Percentiles rank a stretch among this genome's conserved stretches.
Conservation (phyloP, 1,140 invertebrate species). For the Eciton burchellii region DNA sequence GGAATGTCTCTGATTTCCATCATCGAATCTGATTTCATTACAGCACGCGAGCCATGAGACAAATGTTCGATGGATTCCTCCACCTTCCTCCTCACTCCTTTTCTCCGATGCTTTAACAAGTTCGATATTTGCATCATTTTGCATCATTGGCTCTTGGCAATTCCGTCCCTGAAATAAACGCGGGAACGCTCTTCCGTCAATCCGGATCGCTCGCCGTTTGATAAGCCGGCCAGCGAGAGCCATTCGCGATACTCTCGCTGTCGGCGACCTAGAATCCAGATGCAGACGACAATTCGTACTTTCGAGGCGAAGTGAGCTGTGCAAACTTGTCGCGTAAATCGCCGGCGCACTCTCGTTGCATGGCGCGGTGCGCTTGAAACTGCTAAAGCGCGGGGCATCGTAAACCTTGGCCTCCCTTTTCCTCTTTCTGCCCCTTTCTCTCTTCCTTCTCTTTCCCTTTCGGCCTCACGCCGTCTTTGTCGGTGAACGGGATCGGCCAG, state of each 20-base stretch:
- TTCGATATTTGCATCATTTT: too few relatives aligned
- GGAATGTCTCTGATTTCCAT: neutral
- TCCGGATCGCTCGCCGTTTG: conserved; percentile 1
- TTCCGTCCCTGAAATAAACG: neutral
- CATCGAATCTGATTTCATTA: neutral
- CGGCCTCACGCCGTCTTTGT: too few relatives aligned
- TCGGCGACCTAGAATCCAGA: conserved; percentile 37
- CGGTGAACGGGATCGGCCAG: too few relatives aligned
- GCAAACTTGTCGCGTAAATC: conserved; percentile 70
- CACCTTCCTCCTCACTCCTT: too few relatives aligned
- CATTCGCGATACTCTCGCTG: conserved; percentile 31
- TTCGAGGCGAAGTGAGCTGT: conserved; percentile 54
- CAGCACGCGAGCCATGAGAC: too few relatives aligned
- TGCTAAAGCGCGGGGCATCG: conserved; percentile 49
- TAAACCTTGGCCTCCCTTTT: conserved; percentile 58
- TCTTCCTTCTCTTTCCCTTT: neutral
- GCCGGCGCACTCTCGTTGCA: conserved; percentile 32
- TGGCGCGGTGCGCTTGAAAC: conserved; percentile 49
- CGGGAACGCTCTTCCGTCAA: neutral
- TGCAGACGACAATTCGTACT: conserved; percentile 25
- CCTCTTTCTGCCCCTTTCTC: neutral
- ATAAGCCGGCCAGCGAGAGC: conserved; percentile 34
- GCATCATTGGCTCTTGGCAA: neutral
- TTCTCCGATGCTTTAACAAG: too few relatives aligned
- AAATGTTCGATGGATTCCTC: too few relatives aligned